Conservation (phyloP, 1,140 invertebrate species). For the Cyclargus thomasi region DNA sequence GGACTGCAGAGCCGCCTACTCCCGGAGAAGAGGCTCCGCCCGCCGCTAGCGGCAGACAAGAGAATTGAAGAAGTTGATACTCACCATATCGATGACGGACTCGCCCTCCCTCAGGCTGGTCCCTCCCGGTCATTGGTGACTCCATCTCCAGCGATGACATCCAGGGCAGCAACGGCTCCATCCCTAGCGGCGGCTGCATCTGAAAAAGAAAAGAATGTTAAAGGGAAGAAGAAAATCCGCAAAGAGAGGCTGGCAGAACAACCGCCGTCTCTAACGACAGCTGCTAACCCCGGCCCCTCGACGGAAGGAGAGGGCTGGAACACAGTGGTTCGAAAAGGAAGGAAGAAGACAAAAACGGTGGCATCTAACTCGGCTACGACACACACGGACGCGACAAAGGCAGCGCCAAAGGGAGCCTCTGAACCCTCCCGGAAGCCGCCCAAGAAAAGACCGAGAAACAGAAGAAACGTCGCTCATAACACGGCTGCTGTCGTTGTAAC, state of each 20-base stretch:
- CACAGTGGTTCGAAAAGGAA: too few species aligned
- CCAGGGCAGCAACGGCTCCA: too few species aligned
- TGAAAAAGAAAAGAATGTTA: neutral
- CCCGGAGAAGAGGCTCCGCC: neutral
- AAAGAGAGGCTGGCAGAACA: neutral
- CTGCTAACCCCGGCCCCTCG: neutral
- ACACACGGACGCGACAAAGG: neutral
- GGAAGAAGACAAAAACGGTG: neutral
- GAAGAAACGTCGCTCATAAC: too few species aligned
- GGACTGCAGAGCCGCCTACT: slow-evolving; percentile 10
- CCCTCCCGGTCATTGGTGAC: too few species aligned
- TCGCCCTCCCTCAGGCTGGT: too few species aligned
- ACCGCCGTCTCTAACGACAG: neutral
- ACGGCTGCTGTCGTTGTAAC: slow-evolving; percentile 22
- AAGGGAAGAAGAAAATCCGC: neutral
- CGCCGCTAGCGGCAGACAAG: slow-evolving; percentile 11
- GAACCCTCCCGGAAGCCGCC: too few species aligned
- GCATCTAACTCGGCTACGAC: neutral
- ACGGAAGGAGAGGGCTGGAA: neutral
- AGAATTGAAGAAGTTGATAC: too few species aligned
- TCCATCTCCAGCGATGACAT: too few species aligned
- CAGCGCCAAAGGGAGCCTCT: too few species aligned
- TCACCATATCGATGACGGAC: too few species aligned
- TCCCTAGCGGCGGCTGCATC: too few species aligned
- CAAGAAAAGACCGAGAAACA: too few species aligned